Evolutionary conservation across 2,797 vertebrate species (phyloP), one percentile per base, ranked within the genome.

Genomic region (Siniperca obscura): DNA sequence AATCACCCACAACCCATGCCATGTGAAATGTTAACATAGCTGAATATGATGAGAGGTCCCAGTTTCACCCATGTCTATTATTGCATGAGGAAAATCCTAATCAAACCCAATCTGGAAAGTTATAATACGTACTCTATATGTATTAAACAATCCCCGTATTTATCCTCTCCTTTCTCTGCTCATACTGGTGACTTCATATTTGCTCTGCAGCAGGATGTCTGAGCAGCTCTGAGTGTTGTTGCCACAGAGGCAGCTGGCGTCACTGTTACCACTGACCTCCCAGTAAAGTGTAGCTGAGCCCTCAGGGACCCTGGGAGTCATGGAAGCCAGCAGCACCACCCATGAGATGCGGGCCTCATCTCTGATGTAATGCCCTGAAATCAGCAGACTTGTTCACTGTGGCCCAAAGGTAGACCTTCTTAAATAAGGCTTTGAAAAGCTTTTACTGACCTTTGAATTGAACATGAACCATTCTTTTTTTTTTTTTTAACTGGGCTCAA

Each of bases 291-390:
- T 82, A 85, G 74, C 77, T 38, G 73, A 80, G 75, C 73, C 91
- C 87, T 79, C 19, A 19, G 91, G 92, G 88, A 92, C 59, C 44
- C 57, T 84, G 80, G 90, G 87, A 89, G 88, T 90, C 91, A 94
- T 90, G 86, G 92, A 85, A 89, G 89, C 85, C 79, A 84, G 62
- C 66, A 78, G 79, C 77, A 72, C 65, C 87, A 83, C 90, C 86
- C 89, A 69, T 57, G 76, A 90, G 89, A 88, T n/a, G 4, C 71
- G 70, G 70, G 74, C 71, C 61, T 48, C 21, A 16, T 86, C 78
- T 87, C 85, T 81, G 57, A 86, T 87, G 87, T 85, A 91, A 92
- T 84, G 82, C 83, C 79, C 84, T 88, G 80, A 84, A 89, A 85
- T 84, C 61, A 86, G 65, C 62, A 78, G 52, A 70, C 69, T 72